phyloP scores from a whole-genome alignment of 1,140 invertebrate genomes.

The Nasonia longicornis region DNA sequence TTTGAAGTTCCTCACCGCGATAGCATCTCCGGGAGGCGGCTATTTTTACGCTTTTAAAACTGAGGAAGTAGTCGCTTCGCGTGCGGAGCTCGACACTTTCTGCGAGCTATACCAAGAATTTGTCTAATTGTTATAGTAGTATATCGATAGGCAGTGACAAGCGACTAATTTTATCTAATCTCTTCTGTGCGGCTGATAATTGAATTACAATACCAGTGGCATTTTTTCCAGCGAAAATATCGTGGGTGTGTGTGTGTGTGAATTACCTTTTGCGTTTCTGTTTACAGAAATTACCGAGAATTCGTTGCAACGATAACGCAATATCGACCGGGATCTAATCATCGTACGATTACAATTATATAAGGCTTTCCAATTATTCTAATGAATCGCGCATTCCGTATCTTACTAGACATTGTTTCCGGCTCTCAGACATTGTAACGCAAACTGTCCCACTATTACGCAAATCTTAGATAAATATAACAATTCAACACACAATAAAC shows the following conservation, averaged over 20 bases:
- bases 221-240: neutral
- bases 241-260: neutral
- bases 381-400: neutral
- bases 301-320: too few relatives aligned
- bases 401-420: neutral
- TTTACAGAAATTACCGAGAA: neutral
- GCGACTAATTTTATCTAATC: constrained; percentile 6
- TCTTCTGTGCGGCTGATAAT: neutral
- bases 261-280: neutral
- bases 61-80: neutral
- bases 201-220: neutral
- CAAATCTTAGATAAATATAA: neutral
- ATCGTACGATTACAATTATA: neutral
- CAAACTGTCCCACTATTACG: neutral
- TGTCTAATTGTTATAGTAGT: neutral
- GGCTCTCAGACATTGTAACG: neutral
- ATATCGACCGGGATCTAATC: too few relatives aligned
- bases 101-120: neutral
- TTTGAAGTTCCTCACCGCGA: neutral
- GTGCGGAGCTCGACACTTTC: neutral
- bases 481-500: neutral
- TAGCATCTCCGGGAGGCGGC: neutral
- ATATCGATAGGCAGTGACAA: neutral
- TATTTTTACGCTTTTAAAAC: neutral
- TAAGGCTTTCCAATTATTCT: neutral